These are phyloP conservation scores for Caenorhabditis sp. DNA, from an alignment of 2,888 invertebrate species.

Conservation along the genomic window DNA sequence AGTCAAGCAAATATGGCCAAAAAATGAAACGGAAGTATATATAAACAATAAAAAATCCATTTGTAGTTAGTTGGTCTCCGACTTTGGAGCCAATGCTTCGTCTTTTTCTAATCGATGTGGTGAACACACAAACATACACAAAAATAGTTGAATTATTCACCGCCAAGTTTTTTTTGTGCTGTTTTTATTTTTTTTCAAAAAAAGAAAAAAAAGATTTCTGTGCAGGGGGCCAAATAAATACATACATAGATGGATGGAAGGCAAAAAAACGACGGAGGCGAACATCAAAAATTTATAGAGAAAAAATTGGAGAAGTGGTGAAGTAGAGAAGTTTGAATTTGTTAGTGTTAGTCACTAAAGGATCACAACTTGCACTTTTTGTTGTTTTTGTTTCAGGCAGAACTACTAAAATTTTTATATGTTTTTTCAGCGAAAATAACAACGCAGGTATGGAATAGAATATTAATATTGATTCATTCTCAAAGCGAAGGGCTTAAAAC, in stretches of 20 bases:
- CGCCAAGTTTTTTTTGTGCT: background rate
- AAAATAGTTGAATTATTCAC: constrained; percentile 1
- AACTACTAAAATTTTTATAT: background rate
- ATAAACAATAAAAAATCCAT: too few relatives aligned
- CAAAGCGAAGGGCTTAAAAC: too few relatives aligned
- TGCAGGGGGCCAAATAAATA: constrained; percentile 14
- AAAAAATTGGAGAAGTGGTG: constrained; percentile 14
- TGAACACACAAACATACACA: background rate
- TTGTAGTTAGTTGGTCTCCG: too few relatives aligned
- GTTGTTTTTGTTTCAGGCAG: constrained; percentile 1
- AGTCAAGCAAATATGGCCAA: too few relatives aligned
- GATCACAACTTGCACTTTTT: too few relatives aligned
- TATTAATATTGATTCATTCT: too few relatives aligned
- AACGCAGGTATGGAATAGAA: too few relatives aligned
- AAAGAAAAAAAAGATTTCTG: too few relatives aligned
- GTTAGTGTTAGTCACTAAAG: too few relatives aligned
- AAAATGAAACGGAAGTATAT: too few relatives aligned
- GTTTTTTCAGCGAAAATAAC: background rate
- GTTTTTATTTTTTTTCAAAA: background rate
- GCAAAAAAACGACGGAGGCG: constrained; percentile 7
- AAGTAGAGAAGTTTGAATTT: too few relatives aligned
- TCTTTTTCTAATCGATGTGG: background rate
- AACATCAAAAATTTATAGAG: constrained; percentile 40
- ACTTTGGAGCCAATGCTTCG: background rate
- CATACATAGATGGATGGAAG: constrained; percentile 3